These are phyloP conservation scores for Periplaneta americana DNA, from an alignment of 1,140 invertebrate genomes.

Conservation along the genomic window DNA sequence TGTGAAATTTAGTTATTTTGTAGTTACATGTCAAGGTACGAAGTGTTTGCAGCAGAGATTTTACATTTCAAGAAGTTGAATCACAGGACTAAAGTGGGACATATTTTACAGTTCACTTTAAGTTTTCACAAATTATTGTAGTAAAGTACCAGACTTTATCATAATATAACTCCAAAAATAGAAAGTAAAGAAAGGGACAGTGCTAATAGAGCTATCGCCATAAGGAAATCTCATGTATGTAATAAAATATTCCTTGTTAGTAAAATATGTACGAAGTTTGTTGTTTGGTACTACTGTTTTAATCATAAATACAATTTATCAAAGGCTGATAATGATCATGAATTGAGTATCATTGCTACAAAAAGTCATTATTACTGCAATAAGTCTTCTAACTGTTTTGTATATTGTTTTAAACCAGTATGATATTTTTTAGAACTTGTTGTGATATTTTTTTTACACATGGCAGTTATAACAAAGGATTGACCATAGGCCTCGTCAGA, in stretches of 20 bases:
- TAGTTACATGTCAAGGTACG: background rate
- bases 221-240: background rate
- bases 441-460: background rate
- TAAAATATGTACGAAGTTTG: background rate
- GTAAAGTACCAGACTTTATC: background rate
- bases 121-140: background rate
- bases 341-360: background rate
- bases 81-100: background rate
- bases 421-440: background rate
- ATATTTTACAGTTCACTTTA: background rate
- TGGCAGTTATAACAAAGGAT: background rate
- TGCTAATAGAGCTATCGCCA: background rate
- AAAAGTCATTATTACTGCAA: background rate
- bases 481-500: background rate
- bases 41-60: background rate
- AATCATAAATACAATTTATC: background rate
- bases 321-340: background rate
- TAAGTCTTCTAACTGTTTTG: background rate
- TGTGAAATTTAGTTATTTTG: background rate
- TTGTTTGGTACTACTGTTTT: background rate
- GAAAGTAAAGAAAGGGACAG: background rate
- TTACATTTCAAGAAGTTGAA: background rate
- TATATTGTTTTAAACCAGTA: background rate
- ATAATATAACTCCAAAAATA: background rate
- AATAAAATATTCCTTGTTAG: background rate